phyloP scores from a whole-genome alignment of 2,113 vertebrate species.

The Cichladusa arquata region DNA sequence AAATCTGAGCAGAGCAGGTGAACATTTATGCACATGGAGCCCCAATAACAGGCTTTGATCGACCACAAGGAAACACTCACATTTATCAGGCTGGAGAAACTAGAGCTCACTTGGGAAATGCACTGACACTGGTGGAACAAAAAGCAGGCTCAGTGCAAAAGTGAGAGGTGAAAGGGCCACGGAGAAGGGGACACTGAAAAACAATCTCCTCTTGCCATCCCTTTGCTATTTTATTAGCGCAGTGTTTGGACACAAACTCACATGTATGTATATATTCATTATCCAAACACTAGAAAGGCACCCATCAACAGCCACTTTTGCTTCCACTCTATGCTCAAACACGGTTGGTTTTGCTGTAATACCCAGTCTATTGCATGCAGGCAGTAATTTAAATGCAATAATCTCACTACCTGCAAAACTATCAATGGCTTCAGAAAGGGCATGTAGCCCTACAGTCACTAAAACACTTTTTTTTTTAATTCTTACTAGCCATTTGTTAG shows the following conservation, averaged over 20 bases:
- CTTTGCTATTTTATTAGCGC: background rate
- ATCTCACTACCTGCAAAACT: background rate
- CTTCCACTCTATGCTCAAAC: background rate
- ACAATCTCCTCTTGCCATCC: background rate
- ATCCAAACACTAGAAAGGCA: background rate
- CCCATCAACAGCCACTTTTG: background rate
- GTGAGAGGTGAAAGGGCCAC: constrained; percentile 25
- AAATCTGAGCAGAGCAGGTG: background rate
- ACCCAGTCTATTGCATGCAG: background rate
- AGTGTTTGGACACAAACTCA: background rate
- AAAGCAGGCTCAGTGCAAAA: constrained; percentile 30
- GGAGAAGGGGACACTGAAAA: constrained; percentile 26
- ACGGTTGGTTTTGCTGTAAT: background rate
- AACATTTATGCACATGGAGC: background rate
- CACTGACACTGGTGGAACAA: constrained; percentile 1
- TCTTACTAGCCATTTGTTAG: background rate
- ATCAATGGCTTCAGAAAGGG: background rate
- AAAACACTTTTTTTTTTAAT: background rate
- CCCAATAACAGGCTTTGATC: background rate
- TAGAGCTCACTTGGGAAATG: background rate
- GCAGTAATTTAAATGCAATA: background rate
- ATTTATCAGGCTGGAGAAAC: background rate
- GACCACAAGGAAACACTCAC: background rate
- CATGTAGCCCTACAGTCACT: background rate
- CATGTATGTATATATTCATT: background rate